Evolutionary conservation across 2,113 vertebrate species (phyloP).

Genomic region (Seriola dumerili): DNA sequence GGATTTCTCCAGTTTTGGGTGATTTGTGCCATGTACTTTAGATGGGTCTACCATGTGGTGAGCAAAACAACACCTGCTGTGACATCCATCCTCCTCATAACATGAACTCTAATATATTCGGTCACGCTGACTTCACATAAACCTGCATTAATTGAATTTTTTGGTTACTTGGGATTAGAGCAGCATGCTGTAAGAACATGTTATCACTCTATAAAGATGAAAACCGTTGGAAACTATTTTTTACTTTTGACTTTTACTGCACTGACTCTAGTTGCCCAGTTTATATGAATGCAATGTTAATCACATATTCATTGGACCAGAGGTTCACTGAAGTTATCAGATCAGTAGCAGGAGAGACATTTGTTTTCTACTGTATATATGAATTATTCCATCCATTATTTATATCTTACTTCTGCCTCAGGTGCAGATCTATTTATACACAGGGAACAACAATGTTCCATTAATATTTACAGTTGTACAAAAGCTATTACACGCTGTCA

Average conservation of each 20-base stretch:
- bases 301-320: not conserved
- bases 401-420: not conserved
- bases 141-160: not conserved
- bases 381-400: not conserved
- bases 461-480: slow-evolving; percentile 24
- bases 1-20: not conserved
- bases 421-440: not conserved
- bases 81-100: slow-evolving; percentile 22
- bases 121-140: not conserved
- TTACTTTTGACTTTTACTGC: no score
- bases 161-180: not conserved
- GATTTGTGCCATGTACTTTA: slow-evolving; percentile 5
- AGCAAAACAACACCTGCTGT: slow-evolving; percentile 47
- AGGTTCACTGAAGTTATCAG: not conserved
- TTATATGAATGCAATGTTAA: not conserved
- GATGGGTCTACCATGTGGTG: not conserved
- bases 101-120: not conserved
- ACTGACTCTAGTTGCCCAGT: no score
- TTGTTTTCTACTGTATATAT: not conserved
- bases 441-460: slow-evolving; percentile 14
- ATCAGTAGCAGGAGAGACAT: not conserved
- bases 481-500: not conserved
- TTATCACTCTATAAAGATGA: not conserved
- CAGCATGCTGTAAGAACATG: not conserved
- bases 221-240: not conserved